These are phyloP conservation scores for Capromys pilorides DNA, from an alignment of 2,797 vertebrate species.

Conservation along the genomic window DNA sequence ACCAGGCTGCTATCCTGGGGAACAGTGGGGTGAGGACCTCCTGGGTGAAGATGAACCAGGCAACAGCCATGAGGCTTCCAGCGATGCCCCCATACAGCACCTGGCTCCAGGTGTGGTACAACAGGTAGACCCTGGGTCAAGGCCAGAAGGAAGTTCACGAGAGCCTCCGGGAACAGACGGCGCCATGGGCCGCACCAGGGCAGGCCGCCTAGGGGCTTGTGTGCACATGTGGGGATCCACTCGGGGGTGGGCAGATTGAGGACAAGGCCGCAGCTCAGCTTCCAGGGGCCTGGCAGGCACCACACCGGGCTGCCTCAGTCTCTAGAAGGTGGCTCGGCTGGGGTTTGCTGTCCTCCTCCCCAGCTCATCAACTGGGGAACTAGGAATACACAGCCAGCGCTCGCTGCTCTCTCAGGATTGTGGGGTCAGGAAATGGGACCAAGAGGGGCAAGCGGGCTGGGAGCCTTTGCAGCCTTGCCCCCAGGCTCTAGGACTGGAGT, in stretches of 20 bases:
- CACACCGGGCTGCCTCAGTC: not conserved
- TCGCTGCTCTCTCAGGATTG: not conserved
- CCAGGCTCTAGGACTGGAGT: not conserved
- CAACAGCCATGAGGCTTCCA: slow-evolving; percentile 92
- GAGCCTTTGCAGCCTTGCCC: not conserved
- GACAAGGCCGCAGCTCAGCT: not conserved
- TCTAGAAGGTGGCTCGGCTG: not conserved
- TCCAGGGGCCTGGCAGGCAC: not conserved
- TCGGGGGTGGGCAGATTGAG: not conserved
- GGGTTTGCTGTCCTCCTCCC: not conserved
- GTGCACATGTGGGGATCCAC: not conserved
- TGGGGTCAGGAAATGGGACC: not conserved
- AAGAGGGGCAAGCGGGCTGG: not conserved
- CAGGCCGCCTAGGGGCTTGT: not conserved
- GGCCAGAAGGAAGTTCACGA: slow-evolving; percentile 43
- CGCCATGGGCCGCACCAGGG: not conserved
- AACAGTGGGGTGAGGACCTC: slow-evolving; percentile 98
- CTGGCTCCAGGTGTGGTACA: slow-evolving; percentile 99
- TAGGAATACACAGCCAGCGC: not conserved
- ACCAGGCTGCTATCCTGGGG: slow-evolving; percentile 99
- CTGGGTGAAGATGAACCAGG: slow-evolving; percentile 98
- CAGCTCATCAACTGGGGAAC: not conserved
- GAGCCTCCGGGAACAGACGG: slow-evolving; percentile 48
- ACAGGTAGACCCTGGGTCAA: slow-evolving; percentile 93
- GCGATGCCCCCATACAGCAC: slow-evolving; percentile 94